Evolutionary conservation across 2,888 invertebrate species (phyloP).

Genomic region (Dasypogon diadema): DNA sequence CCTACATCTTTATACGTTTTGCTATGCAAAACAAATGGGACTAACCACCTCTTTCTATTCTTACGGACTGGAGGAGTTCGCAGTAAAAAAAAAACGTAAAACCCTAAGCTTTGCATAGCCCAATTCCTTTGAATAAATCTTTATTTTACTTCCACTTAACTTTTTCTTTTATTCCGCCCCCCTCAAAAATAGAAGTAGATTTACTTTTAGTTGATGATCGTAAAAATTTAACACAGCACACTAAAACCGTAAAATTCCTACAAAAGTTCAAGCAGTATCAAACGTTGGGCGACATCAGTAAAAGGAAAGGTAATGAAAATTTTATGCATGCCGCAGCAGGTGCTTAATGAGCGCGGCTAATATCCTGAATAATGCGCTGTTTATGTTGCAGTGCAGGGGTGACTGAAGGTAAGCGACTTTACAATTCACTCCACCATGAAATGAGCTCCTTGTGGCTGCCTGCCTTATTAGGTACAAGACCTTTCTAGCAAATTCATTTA

Average conservation of each 20-base stretch:
- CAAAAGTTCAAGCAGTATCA: not conserved
- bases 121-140: no score
- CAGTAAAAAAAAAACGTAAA: no score
- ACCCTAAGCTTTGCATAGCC: no score
- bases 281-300: not conserved
- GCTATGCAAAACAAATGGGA: no score
- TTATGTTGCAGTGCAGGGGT: not conserved
- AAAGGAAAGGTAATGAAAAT: slow-evolving; percentile 19
- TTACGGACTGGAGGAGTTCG: no score
- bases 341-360: slow-evolving; percentile 44
- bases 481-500: not conserved
- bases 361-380: slow-evolving; percentile 27
- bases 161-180: no score
- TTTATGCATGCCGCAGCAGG: slow-evolving; percentile 43
- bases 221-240: slow-evolving; percentile 33
- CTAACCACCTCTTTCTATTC: no score
- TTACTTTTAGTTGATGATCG: no score
- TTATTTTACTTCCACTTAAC: no score
- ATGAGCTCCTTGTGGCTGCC: slow-evolving; percentile 16
- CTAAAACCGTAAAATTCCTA: slow-evolving; percentile 1
- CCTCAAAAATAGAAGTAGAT: no score
- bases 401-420: not conserved
- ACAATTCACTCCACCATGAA: slow-evolving; percentile 26
- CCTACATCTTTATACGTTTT: no score
- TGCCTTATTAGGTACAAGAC: slow-evolving; percentile 23